These are phyloP conservation scores for Oostethus manadensis DNA, from an alignment of 2,113 vertebrate species.

Conservation along the genomic window DNA sequence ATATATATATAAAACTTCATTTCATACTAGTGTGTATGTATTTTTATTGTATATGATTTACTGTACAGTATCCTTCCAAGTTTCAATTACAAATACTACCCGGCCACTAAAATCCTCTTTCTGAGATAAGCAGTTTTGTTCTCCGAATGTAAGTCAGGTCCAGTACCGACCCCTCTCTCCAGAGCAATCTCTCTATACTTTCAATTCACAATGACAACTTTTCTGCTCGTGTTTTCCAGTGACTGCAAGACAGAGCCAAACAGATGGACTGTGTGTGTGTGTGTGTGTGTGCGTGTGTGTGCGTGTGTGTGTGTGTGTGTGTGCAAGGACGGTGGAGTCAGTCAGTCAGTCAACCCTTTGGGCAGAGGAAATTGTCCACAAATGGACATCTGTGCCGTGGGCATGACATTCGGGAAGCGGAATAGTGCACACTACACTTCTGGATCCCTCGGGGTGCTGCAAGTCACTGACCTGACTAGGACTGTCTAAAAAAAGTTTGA, in stretches of 20 bases:
- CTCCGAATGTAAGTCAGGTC: not conserved
- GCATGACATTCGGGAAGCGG: slow-evolving; percentile 64
- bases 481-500: slow-evolving; percentile 42
- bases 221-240: slow-evolving; percentile 32
- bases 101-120: too few relatives aligned
- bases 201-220: slow-evolving; percentile 19
- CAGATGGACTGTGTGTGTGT: slow-evolving; percentile 57
- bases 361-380: slow-evolving; percentile 66
- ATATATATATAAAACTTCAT: too few relatives aligned
- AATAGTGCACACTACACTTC: slow-evolving; percentile 62
- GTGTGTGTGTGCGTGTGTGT: slow-evolving; percentile 25
- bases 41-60: too few relatives aligned
- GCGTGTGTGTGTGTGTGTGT: slow-evolving; percentile 21
- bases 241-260: slow-evolving; percentile 50
- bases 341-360: slow-evolving; percentile 49
- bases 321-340: slow-evolving; percentile 44
- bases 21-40: too few relatives aligned
- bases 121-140: too few relatives aligned
- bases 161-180: not conserved
- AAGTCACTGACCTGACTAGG: slow-evolving; percentile 60
- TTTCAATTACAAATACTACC: too few relatives aligned
- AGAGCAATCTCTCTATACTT: not conserved
- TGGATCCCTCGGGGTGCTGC: slow-evolving; percentile 46
- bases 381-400: slow-evolving; percentile 70
- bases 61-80: too few relatives aligned